Evolutionary conservation across 2,113 vertebrate genomes (phyloP).

Genomic region (Siniperca knerii): DNA sequence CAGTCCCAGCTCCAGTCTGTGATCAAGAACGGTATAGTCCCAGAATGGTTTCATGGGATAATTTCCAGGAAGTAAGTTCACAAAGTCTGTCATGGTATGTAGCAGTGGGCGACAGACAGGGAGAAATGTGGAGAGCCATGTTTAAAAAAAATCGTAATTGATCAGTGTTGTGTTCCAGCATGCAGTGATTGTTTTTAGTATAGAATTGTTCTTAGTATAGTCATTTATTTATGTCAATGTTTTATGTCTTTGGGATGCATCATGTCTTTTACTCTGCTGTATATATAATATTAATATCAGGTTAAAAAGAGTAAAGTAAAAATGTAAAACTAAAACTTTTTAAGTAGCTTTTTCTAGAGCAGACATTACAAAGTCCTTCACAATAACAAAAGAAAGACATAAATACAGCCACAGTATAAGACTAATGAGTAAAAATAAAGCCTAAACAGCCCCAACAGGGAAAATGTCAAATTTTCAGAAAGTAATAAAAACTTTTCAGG

Average conservation of each 20-base stretch:
- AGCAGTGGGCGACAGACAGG: background rate
- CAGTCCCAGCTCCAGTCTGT: constrained; percentile 79
- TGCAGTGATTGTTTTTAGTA: background rate
- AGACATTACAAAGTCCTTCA: background rate
- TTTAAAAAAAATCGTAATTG: background rate
- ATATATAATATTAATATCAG: background rate
- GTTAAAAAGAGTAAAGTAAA: background rate
- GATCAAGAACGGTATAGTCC: constrained; percentile 74
- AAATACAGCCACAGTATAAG: background rate
- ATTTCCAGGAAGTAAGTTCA: constrained; percentile 87
- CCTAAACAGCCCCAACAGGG: background rate
- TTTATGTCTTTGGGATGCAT: background rate
- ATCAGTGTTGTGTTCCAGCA: background rate
- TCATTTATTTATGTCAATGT: background rate
- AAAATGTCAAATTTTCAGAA: background rate
- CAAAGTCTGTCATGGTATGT: background rate
- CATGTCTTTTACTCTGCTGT: background rate
- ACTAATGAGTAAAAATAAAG: background rate
- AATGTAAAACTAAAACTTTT: background rate
- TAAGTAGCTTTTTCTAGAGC: background rate
- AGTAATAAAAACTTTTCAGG: background rate
- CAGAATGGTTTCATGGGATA: constrained; percentile 88
- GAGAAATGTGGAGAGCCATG: constrained; percentile 11
- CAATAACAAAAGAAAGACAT: background rate
- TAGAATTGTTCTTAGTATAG: background rate